Percentiles rank a stretch among this genome's conserved stretches.
phyloP scores from a whole-genome alignment of 2,113 vertebrate genomes.

The Oenanthe melanoleuca region DNA sequence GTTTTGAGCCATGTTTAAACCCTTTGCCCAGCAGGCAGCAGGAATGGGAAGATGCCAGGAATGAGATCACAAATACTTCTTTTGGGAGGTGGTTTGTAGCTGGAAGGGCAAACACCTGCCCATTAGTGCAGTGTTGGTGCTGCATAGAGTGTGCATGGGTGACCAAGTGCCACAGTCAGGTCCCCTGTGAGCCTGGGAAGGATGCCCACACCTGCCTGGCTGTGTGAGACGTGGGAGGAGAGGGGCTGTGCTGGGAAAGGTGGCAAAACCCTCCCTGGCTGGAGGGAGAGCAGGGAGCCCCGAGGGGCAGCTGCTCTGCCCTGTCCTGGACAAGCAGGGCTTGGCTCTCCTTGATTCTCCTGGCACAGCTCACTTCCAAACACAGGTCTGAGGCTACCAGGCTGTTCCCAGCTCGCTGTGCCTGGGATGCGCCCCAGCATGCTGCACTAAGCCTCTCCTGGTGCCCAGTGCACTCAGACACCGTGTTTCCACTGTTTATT shows the following conservation, averaged over 20 bases:
- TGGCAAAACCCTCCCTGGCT: not conserved
- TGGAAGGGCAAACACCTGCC: not conserved
- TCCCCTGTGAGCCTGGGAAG: too few relatives aligned
- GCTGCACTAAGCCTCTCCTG: not conserved
- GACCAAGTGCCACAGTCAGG: not conserved
- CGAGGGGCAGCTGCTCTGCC: not conserved
- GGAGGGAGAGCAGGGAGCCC: not conserved
- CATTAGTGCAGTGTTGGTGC: not conserved
- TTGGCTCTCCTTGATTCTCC: fast-evolving
- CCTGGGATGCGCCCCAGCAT: not conserved
- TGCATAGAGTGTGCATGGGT: not conserved
- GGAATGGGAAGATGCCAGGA: not conserved
- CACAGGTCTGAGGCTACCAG: fast-evolving
- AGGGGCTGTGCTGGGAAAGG: fast-evolving
- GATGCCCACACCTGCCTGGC: not conserved
- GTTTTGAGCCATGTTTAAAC: not conserved
- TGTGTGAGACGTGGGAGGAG: not conserved
- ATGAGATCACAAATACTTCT: not conserved
- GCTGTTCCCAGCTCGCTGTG: not conserved
- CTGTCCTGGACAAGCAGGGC: not conserved
- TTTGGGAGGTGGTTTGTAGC: not conserved
- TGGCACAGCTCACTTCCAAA: not conserved
- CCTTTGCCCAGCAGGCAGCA: not conserved
- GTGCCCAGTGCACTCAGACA: not conserved
- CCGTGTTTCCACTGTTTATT: fast-evolving